Evolutionary conservation across 2,113 vertebrate species (phyloP), one percentile per base, ranked within the genome.

Genomic region (Eptatretus burgeri): DNA sequence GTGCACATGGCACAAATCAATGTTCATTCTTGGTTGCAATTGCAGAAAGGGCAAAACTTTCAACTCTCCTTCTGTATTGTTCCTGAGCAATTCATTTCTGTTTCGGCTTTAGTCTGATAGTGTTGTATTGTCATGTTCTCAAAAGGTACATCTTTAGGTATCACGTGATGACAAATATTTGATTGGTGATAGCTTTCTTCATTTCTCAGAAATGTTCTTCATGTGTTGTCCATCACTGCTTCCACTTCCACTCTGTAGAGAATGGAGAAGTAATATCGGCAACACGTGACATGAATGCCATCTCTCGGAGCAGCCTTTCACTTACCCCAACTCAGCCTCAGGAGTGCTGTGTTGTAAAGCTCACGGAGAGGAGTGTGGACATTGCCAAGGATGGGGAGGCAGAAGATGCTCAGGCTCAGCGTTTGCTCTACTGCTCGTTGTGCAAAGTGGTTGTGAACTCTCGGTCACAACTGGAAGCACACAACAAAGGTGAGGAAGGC

Each of bases 401-500:
- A 0, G 91, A 98, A 71, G 85, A 95, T 68, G 85, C 91, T 69
- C 95, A 98, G 70, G 87, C 89, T 7, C 79, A 81, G 10, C 74
- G 91, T 16, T 78, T 98, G 10, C 84, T 98, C 14, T 98, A 98
- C 76, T 98, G 91, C 74, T 93, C 91, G 11, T 82, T 98, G 70
- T 98, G 91, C 79, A 93, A 93, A 74, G 87, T 96, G 52, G 85
- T 86, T 49, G 91, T 94, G 73, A 98, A 98, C 79, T 98, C 91
- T 0, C 79, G 81, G 63, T 98, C 89, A 0, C 91, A 98, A 77
- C 79, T 98, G 73, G 91, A 98, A 71, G 91, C 91, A 2, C 91
- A 98, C 76, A 98, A 86, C 76, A 91, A 79, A 52, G 91, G 91
- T 98, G 71, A 84, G 84, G 70, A 63, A 65, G 11, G 11, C 56